Percentiles rank a stretch among this genome's conserved stretches.
Conservation (phyloP, 1,140 invertebrate genomes). For the Bombus breviceps region DNA sequence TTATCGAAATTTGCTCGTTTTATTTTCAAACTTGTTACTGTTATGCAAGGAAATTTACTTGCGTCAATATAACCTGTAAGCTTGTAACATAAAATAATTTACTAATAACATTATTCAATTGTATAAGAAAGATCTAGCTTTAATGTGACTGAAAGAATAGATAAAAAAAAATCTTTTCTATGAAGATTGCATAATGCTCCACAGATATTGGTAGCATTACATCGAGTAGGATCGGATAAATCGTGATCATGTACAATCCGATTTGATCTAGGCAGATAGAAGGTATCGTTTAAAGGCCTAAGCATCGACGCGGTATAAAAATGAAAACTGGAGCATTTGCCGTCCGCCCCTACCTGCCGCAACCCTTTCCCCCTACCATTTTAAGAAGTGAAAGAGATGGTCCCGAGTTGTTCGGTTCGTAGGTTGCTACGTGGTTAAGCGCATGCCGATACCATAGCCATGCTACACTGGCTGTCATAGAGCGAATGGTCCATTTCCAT, state of each 20-base stretch:
- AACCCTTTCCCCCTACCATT: conserved; percentile 55
- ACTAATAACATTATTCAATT: too few species aligned
- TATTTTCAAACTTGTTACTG: too few species aligned
- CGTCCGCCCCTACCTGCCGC: conserved; percentile 58
- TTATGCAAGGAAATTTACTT: not conserved
- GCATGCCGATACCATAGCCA: conserved; percentile 63
- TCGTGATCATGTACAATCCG: conserved; percentile 25
- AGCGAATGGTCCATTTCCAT: conserved; percentile 69
- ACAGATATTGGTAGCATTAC: not conserved
- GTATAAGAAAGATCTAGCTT: not conserved
- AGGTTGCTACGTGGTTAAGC: conserved; percentile 66
- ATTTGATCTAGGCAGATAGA: conserved; percentile 40
- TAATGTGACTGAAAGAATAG: not conserved
- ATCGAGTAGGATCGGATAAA: conserved; percentile 7
- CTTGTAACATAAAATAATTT: not conserved
- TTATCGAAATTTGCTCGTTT: not conserved
- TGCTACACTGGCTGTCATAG: conserved; percentile 66
- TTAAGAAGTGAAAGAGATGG: conserved; percentile 75
- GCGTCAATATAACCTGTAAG: too few species aligned
- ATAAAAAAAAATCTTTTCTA: not conserved
- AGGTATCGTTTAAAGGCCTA: conserved; percentile 54
- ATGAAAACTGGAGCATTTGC: conserved; percentile 73
- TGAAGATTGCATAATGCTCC: not conserved
- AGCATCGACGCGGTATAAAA: conserved; percentile 61
- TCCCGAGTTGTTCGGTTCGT: conserved; percentile 64